A percentile compares a stretch with the other conserved stretches of the same genome.
phyloP scores from a whole-genome alignment of 2,888 invertebrate genomes.

The Metacarcinus magister region DNA sequence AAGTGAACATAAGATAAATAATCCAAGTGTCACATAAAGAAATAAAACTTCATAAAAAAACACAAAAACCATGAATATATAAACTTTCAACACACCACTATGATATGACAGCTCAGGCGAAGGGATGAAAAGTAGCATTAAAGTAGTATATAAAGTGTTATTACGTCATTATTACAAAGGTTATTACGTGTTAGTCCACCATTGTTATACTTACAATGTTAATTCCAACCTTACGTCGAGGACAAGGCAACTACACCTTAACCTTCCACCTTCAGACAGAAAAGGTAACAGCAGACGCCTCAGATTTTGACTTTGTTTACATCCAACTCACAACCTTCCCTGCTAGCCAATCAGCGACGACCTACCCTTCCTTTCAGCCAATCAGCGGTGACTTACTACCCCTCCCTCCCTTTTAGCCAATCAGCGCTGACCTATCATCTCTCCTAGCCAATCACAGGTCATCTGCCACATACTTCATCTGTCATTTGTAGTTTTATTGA shows the following conservation, averaged over 20 bases:
- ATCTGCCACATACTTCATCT: too few species aligned
- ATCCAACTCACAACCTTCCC: slow-evolving; percentile 59
- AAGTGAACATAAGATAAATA: too few species aligned
- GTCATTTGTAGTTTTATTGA: too few species aligned
- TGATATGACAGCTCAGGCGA: neutral
- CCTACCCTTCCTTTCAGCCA: neutral
- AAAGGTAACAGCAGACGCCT: slow-evolving; percentile 51
- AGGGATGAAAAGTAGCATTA: neutral
- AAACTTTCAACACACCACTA: neutral
- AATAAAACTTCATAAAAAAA: neutral
- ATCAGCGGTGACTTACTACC: neutral
- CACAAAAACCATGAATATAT: neutral
- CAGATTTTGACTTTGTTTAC: slow-evolving; percentile 65
- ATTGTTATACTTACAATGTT: neutral
- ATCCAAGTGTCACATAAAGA: neutral
- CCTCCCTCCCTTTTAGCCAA: neutral
- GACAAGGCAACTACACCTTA: neutral
- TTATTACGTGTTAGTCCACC: neutral
- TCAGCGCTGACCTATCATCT: neutral
- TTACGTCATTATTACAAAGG: neutral
- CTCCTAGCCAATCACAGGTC: too few species aligned
- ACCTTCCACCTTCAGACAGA: neutral
- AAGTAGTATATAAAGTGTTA: neutral
- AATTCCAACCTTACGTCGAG: neutral
- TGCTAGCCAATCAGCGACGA: slow-evolving; percentile 37